Evolutionary conservation across 1,140 invertebrate genomes (phyloP), one percentile per base, ranked within the genome.

Genomic region (Dinothrombium tinctorium): DNA sequence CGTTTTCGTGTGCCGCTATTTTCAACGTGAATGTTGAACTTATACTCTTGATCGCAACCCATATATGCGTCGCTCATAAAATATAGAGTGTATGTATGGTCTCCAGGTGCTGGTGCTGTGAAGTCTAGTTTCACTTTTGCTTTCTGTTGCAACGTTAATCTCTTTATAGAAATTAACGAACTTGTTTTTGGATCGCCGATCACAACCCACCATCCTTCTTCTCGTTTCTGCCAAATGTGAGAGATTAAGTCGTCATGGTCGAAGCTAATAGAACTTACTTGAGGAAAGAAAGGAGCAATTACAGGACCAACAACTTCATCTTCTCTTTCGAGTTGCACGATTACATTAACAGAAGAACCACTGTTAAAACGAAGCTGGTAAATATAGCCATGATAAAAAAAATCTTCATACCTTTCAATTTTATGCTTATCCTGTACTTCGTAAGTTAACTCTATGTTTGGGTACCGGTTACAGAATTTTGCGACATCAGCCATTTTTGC

Each of bases 171-270:
- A 1, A 96, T 66, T 12, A 99, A 60, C 0, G 83, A 84, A 61
- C 98, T 98, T 2, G 68, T 70, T 53, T 82, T 84, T 0, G 84
- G 79, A 59, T 96, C 90, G 1, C 92, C 90, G 53, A 99, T 87
- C 14, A 99, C 89, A 4, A 99, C 79, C 90, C 94, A 99, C 92
- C 94, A 99, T 28, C 89, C 87, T 65, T 99, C 92, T 59, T 99
- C 92, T 35, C 89, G 73, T 73, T 92, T 92, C 69, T 82, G 63
- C 19, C 60, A 61, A 20, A 12, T 6, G 7, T 28, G 26, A 8
- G 26, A 28, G n/a, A 28, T 8, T n/a, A n/a, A 28, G n/a, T n/a
- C 26, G 7, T 4, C n/a, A 14, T 12, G 17, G 17, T 5, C 17
- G 29, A 28, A 40, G 14, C 24, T n/a, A 25, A 36, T 14, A 23